Evolutionary conservation across 2,888 invertebrate species (phyloP).

Genomic region (Eledone cirrhosa): DNA sequence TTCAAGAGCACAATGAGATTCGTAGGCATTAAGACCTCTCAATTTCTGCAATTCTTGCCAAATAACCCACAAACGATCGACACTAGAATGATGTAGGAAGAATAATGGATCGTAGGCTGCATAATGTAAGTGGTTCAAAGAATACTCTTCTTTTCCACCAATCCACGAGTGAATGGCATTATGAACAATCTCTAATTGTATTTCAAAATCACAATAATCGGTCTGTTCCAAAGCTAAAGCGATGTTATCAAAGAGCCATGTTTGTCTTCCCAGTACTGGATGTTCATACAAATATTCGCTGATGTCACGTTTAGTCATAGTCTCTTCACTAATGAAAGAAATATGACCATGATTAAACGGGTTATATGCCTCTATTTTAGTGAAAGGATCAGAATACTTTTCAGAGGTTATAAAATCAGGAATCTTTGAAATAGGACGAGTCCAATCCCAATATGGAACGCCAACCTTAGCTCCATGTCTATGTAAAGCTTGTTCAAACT

Average conservation of each 20-base stretch:
- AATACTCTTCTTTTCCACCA: conserved; percentile 31
- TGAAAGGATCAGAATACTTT: conserved; percentile 36
- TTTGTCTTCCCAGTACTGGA: conserved; percentile 6
- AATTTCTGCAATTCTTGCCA: conserved; percentile 36
- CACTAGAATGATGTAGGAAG: conserved; percentile 39
- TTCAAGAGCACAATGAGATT: conserved; percentile 32
- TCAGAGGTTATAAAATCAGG: conserved; percentile 34
- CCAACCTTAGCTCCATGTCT: no score
- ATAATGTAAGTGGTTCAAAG: conserved; percentile 31
- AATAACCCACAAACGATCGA: conserved; percentile 35
- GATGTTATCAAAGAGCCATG: conserved; percentile 32
- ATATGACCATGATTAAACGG: conserved; percentile 37
- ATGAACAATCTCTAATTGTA: conserved; percentile 34
- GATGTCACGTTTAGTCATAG: conserved; percentile 31
- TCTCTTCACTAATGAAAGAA: conserved; percentile 25
- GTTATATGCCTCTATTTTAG: conserved; percentile 30
- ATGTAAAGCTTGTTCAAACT: no score
- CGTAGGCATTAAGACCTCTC: conserved; percentile 29
- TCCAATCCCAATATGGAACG: conserved; percentile 46
- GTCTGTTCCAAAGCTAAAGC: conserved; percentile 31
- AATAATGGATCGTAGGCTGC: conserved; percentile 41
- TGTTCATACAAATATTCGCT: conserved; percentile 30
- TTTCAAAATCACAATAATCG: conserved; percentile 36
- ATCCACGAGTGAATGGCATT: conserved; percentile 33
- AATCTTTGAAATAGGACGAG: conserved; percentile 31